phyloP scores from a whole-genome alignment of 2,113 vertebrate genomes.

The Mustela lutreola region DNA sequence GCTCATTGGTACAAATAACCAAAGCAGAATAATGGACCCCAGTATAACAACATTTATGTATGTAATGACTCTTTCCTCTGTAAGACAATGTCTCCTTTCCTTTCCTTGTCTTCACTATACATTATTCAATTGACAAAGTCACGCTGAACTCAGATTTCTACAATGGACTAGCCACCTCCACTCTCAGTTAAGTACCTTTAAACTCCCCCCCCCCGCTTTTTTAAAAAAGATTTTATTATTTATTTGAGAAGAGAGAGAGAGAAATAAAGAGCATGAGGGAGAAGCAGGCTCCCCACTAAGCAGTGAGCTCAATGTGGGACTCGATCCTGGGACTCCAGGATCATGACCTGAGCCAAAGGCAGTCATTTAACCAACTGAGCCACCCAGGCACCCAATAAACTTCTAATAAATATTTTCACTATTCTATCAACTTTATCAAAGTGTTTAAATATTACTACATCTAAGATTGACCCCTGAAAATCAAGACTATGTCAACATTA shows the following conservation, averaged over 20 bases:
- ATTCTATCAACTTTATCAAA: neutral
- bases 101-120: neutral
- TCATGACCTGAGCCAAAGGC: no score
- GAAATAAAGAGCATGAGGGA: no score
- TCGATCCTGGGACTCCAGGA: no score
- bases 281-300: no score
- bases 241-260: no score
- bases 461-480: neutral
- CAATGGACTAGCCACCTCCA: neutral
- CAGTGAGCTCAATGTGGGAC: no score
- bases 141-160: neutral
- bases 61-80: neutral
- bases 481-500: neutral
- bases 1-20: neutral
- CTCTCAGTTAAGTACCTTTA: neutral
- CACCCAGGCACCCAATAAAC: neutral
- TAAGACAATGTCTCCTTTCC: neutral
- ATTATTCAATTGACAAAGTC: neutral
- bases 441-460: neutral
- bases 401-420: slow-evolving; percentile 15
- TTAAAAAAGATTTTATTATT: no score
- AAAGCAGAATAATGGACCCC: neutral
- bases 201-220: neutral
- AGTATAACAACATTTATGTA: neutral
- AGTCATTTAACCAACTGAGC: no score